Conservation (phyloP, 2,797 vertebrate species). For the Scolopax bukidnonensis region DNA sequence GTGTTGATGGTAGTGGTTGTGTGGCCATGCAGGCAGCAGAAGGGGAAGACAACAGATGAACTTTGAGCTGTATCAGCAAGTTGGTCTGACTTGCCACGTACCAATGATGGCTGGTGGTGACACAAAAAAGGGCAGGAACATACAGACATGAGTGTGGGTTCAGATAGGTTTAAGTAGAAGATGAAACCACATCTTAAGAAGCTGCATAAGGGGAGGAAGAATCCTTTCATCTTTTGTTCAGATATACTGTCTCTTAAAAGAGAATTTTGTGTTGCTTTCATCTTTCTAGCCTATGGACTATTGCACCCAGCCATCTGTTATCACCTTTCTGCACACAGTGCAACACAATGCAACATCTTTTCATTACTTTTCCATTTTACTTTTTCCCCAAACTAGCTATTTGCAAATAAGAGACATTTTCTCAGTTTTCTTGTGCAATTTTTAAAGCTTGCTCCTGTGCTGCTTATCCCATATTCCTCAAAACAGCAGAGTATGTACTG, state of each 20-base stretch:
- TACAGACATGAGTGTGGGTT: not conserved
- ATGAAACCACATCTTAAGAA: slow-evolving; percentile 11
- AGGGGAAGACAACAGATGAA: not conserved
- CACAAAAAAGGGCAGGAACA: not conserved
- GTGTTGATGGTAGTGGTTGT: not conserved
- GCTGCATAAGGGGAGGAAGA: not conserved
- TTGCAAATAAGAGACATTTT: not conserved
- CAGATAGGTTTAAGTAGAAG: not conserved
- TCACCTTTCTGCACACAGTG: not conserved
- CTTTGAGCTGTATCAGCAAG: not conserved
- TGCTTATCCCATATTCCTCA: not conserved
- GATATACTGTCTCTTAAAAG: not conserved
- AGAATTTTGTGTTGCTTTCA: not conserved
- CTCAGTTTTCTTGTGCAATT: not conserved
- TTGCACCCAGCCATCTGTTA: not conserved
- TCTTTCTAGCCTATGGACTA: not conserved
- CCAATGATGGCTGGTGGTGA: not conserved
- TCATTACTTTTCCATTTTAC: not conserved
- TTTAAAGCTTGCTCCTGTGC: not conserved
- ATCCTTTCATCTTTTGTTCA: not conserved
- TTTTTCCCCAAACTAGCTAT: not conserved
- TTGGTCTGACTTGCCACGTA: not conserved
- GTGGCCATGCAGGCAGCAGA: not conserved
- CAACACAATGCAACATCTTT: not conserved
- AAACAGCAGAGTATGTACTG: not conserved